Base-by-base conservation (phyloP, 2,888 invertebrate species). In the Perithous albicinctus region DNA sequence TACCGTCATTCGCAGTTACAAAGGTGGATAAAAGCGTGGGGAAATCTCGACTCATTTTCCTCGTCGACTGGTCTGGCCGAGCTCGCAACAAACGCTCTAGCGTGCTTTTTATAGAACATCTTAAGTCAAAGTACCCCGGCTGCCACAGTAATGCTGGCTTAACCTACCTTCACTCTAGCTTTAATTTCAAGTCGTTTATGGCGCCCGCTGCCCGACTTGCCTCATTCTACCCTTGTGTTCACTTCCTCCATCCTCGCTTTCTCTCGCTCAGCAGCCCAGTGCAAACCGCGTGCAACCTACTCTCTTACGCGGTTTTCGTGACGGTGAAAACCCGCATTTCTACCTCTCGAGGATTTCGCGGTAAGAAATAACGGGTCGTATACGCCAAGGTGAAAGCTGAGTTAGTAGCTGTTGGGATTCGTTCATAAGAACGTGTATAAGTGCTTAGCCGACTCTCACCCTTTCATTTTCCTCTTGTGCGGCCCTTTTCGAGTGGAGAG, bases 111-210 rank as follows among this genome's bases (percentile, higher is more conserved):
- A 82, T 82, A 82, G 78, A 82, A 78, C 82, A 78, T 82, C 82
- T 76, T 76, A 76, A 82, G 82, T 82, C 82, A 82, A 82, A 82
- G 79, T 79, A 75, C 82, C n/a, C n/a, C 63, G 51, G 67, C 75
- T 29, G 72, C 61, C 66, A 79, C 72, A 51, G 75, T 82, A 82
- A 82, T 79, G 79, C 76, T 79, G 82, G 72, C 79, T 82, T 75
- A 82, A 78, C 82, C 82, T 66, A 75, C 78, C 82, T 76, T 82
- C 67, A 43, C 75, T 82, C 79, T 23, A 73, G 72, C 76, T 82
- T 82, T 82, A 82, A 82, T 82, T 82, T 79, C 82, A 61, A 82
- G 82, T 82, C 82, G 82, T 82, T 82, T 82, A 82, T 67, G 61
- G 78, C 67, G 67, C 76, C n/a, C 69, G 48, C 54, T 72, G 67